phyloP scores from a whole-genome alignment of 2,113 vertebrate genomes.

The Anguilla rostrata region DNA sequence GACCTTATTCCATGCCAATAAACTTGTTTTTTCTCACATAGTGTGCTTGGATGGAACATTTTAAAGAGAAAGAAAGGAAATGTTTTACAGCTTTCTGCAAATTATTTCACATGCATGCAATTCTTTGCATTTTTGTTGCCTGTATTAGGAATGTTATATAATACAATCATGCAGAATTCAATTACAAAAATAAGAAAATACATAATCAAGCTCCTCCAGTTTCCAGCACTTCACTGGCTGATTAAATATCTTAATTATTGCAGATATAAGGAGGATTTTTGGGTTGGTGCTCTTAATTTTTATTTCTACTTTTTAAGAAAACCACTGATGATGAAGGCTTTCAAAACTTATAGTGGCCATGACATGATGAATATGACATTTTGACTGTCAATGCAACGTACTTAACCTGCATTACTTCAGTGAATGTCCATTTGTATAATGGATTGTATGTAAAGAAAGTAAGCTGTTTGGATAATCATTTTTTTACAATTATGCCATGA shows the following conservation, averaged over 20 bases:
- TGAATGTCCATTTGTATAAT: too few relatives aligned
- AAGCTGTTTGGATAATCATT: too few relatives aligned
- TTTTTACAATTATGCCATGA: too few relatives aligned
- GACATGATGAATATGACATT: too few relatives aligned
- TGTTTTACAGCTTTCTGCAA: background rate
- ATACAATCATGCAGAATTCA: background rate
- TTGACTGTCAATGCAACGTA: too few relatives aligned
- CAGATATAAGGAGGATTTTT: background rate
- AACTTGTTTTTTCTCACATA: background rate
- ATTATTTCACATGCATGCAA: background rate
- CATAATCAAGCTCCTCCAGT: background rate
- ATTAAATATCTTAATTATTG: conserved; percentile 15
- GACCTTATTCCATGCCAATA: background rate
- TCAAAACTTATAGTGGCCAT: too few relatives aligned
- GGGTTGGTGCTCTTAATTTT: background rate
- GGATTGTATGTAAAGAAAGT: too few relatives aligned
- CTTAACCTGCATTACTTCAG: too few relatives aligned
- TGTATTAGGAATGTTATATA: background rate
- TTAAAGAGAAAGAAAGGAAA: background rate
- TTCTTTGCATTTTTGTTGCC: conserved; percentile 3
- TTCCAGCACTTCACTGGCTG: background rate
- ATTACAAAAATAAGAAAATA: conserved; percentile 11
- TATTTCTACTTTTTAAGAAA: conserved; percentile 10
- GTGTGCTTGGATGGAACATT: background rate
- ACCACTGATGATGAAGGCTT: background rate